phyloP scores from a whole-genome alignment of 1,140 invertebrate genomes.

The Pectinophora gossypiella region DNA sequence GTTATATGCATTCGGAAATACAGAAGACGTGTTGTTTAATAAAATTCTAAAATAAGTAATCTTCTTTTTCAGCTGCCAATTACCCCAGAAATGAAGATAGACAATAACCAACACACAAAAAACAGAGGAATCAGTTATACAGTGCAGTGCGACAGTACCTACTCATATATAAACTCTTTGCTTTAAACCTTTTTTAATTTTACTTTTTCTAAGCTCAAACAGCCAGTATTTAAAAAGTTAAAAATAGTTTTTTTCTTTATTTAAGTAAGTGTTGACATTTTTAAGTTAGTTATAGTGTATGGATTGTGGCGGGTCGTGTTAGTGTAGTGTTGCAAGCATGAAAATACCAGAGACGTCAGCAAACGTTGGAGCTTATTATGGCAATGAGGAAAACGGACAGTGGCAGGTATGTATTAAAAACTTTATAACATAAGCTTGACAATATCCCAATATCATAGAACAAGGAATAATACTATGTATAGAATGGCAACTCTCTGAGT shows the following conservation, averaged over 20 bases:
- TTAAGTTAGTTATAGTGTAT: not conserved
- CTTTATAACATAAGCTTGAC: no score
- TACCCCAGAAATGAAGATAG: conserved; percentile 35
- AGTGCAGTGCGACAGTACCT: no score
- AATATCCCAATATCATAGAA: no score
- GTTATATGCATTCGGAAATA: no score
- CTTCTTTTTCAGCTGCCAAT: conserved; percentile 20
- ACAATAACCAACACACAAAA: conserved; percentile 9
- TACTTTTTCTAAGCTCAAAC: conserved; percentile 19
- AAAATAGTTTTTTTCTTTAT: not conserved
- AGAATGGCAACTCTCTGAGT: no score
- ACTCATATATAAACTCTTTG: no score
- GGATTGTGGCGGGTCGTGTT: conserved; percentile 9
- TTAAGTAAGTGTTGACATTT: not conserved
- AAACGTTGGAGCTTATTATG: conserved; percentile 62
- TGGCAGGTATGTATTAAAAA: conserved; percentile 66
- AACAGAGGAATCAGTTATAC: conserved; percentile 8
- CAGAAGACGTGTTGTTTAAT: no score
- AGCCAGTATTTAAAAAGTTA: not conserved
- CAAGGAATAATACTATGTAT: no score
- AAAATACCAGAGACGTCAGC: conserved; percentile 63
- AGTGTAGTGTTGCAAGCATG: conserved; percentile 40
- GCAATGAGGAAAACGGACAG: conserved; percentile 59
- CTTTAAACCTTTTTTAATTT: conserved; percentile 9
- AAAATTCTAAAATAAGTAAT: not conserved